A percentile compares a stretch with the other conserved stretches of the same genome.
Evolutionary conservation across 2,113 vertebrate genomes (phyloP).

Genomic region (Columbina picui): DNA sequence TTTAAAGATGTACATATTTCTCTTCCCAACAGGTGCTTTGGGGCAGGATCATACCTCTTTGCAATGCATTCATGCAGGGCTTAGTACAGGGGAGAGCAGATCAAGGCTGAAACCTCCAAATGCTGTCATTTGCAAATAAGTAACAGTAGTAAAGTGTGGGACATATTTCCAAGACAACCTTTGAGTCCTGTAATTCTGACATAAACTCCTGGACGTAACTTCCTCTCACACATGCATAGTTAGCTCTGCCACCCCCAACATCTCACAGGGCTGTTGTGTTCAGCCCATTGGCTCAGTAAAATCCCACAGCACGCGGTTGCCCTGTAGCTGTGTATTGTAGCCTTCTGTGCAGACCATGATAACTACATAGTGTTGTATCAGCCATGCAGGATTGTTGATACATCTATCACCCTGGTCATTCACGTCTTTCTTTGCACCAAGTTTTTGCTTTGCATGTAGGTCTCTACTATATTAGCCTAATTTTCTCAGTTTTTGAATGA

Average conservation of each 20-base stretch:
- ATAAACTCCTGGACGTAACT: neutral
- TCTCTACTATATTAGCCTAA: neutral
- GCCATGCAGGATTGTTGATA: rapidly evolving
- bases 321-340: neutral
- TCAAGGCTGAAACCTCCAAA: neutral
- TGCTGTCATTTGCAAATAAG: neutral
- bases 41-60: neutral
- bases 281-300: neutral
- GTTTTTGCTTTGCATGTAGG: neutral
- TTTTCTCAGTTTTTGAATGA: neutral
- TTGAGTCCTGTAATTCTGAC: neutral
- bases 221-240: neutral
- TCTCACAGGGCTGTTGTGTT: rapidly evolving
- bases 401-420: neutral
- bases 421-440: neutral
- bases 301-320: neutral
- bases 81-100: neutral
- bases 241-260: neutral
- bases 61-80: rapidly evolving
- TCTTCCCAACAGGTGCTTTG: neutral
- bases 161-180: neutral
- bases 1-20: neutral
- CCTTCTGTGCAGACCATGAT: neutral
- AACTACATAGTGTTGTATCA: neutral
- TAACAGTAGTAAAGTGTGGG: neutral